Evolutionary conservation across 1,140 invertebrate species (phyloP), one percentile per base, ranked within the genome.

Genomic region (Aricia agestis): DNA sequence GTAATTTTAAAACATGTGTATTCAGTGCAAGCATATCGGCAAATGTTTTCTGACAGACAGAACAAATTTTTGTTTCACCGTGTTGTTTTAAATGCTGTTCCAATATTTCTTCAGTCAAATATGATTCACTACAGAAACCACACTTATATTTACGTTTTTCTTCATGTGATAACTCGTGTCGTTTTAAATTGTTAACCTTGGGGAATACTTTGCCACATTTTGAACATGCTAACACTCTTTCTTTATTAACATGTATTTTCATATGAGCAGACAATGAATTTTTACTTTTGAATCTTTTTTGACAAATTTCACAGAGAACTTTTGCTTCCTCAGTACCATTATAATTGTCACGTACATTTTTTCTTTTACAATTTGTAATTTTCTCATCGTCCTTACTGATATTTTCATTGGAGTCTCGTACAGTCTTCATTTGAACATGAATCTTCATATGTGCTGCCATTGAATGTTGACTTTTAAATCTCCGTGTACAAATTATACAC

Each of bases 21-120:
- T 91, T 93, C 58, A 94, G 85, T 6, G 86, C 86, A 6, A 82
- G 82, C n/a, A 85, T 76, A 77, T 92, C 84, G 6, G 80, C 70
- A 79, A 89, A 91, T 5, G 78, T 68, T 69, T 87, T 90, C 1
- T 68, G 17, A 74, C 89, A 90, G 17, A 88, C 58, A 0, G 83
- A 79, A 76, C 89, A 91, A 5, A 17, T 32, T 41, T 85, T 88
- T 1, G 90, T 76, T n/a, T 80, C 83, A 59, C 83, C 83, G 71
- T 94, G 93, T 52, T 90, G 90, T 78, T 93, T 93, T 72, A 93
- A 82, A 77, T 94, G 94, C 74, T 93, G 92, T 45, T 85, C 90
- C 11, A 93, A 85, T 32, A 91, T 89, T 69, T 89, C 90, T 63
- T 93, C 90, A n/a, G 90, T 81, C 2, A 89, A 81, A 84, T 93